Conservation (phyloP, 1,140 invertebrate species). For the Cydia splendana region DNA sequence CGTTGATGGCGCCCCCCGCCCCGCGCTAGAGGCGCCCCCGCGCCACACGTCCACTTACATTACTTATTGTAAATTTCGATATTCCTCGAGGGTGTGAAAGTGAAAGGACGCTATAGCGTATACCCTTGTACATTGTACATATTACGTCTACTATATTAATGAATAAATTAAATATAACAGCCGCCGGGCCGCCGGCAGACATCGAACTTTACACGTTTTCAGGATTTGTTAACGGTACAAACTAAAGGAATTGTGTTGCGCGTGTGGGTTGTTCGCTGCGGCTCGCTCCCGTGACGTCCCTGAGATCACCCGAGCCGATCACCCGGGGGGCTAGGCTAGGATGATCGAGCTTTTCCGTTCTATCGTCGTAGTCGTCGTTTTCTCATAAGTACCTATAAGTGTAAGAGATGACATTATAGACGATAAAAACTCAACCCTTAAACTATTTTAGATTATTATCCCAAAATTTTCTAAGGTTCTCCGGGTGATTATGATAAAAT, state of each 20-base stretch:
- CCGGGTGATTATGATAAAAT: not conserved
- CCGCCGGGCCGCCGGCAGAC: not conserved
- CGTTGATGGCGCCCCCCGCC: slow-evolving; percentile 12
- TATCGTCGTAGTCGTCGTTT: too few species aligned
- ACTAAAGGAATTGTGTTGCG: slow-evolving; percentile 24
- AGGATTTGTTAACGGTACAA: slow-evolving; percentile 26
- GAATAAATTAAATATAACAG: not conserved
- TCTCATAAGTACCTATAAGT: too few species aligned
- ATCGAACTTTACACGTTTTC: slow-evolving; percentile 25
- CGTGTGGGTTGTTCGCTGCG: not conserved
- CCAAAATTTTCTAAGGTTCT: too few species aligned
- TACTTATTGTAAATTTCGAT: slow-evolving; percentile 9
- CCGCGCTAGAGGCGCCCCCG: not conserved
- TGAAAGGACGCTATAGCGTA: not conserved
- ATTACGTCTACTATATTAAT: slow-evolving; percentile 5
- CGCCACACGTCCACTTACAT: slow-evolving; percentile 1
- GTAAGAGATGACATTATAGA: too few species aligned
- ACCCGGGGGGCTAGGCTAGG: too few species aligned
- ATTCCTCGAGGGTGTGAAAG: slow-evolving; percentile 8
- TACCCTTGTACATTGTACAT: slow-evolving; percentile 15
- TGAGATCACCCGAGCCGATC: not conserved
- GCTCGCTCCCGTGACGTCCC: not conserved
- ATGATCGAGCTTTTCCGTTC: too few species aligned
- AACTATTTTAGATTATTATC: too few species aligned
- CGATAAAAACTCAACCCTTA: too few species aligned